Percentiles rank a stretch among this genome's conserved stretches.
phyloP scores from a whole-genome alignment of 2,888 invertebrate species.

The Drosophila conformis region DNA sequence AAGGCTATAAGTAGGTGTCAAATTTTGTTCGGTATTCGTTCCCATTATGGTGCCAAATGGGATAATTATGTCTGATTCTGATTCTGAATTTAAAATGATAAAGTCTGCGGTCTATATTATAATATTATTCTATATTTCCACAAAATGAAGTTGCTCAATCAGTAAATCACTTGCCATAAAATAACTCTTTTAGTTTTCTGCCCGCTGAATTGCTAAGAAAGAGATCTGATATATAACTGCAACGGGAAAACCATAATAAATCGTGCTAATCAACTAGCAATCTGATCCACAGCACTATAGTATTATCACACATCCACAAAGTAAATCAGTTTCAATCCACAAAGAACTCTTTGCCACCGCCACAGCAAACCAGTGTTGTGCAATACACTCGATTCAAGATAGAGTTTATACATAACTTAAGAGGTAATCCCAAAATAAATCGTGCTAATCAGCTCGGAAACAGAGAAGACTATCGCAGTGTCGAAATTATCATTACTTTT shows the following conservation, averaged over 20 bases:
- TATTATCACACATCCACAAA: neutral
- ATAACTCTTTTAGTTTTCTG: neutral
- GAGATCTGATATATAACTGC: too few species aligned
- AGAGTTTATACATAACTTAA: neutral
- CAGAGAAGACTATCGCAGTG: constrained; percentile 47
- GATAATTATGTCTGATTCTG: neutral
- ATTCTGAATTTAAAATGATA: neutral
- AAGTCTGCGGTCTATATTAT: too few species aligned
- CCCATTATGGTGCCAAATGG: neutral
- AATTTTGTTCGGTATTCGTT: neutral
- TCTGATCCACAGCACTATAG: neutral
- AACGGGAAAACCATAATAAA: neutral
- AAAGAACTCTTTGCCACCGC: neutral
- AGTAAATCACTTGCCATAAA: neutral
- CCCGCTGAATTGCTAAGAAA: too few species aligned
- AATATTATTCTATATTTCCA: neutral
- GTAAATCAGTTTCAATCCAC: neutral
- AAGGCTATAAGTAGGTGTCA: neutral
- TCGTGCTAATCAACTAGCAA: neutral
- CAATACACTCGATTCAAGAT: neutral
- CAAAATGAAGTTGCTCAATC: neutral
- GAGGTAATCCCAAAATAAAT: constrained; percentile 17
- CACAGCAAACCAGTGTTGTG: neutral
- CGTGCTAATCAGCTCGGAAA: constrained; percentile 42
- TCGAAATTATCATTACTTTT: constrained; percentile 55